phyloP scores from a whole-genome alignment of 2,888 invertebrate species.

The Drosophila meridiana region DNA sequence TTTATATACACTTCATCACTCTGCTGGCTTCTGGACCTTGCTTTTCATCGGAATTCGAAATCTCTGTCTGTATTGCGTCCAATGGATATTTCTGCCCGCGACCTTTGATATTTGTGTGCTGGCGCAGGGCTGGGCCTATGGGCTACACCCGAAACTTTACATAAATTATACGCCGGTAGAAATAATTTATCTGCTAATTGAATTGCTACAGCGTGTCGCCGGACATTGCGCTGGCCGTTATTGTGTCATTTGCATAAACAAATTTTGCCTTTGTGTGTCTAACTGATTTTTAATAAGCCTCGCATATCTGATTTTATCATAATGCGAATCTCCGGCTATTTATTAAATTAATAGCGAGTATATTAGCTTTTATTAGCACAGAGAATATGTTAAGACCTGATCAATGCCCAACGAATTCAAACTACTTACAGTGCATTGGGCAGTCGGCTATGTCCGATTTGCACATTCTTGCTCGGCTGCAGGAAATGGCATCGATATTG shows the following conservation, averaged over 20 bases:
- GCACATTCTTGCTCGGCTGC: slow-evolving; percentile 1
- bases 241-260: slow-evolving; percentile 43
- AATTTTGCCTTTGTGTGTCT: neutral
- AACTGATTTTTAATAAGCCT: slow-evolving; percentile 8
- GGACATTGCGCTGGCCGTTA: slow-evolving; percentile 20
- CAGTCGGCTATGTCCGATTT: neutral
- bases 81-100: slow-evolving; percentile 15
- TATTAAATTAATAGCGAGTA: neutral
- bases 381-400: neutral
- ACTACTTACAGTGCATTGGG: neutral
- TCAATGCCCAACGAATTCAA: too few species aligned
- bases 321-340: neutral
- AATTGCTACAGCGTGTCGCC: slow-evolving; percentile 21
- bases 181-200: slow-evolving; percentile 54
- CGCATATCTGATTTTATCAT: neutral
- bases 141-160: slow-evolving; percentile 5
- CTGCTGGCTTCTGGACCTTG: neutral
- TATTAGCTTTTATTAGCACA: neutral
- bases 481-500: slow-evolving; percentile 34
- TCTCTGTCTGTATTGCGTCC: slow-evolving; percentile 9
- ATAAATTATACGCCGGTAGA: slow-evolving; percentile 40
- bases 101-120: slow-evolving; percentile 34
- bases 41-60: slow-evolving; percentile 9
- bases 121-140: neutral
- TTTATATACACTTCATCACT: neutral